A percentile compares a stretch with the other conserved stretches of the same genome.
Evolutionary conservation across 2,888 invertebrate genomes (phyloP).

Genomic region (Amphiduros pacificus): DNA sequence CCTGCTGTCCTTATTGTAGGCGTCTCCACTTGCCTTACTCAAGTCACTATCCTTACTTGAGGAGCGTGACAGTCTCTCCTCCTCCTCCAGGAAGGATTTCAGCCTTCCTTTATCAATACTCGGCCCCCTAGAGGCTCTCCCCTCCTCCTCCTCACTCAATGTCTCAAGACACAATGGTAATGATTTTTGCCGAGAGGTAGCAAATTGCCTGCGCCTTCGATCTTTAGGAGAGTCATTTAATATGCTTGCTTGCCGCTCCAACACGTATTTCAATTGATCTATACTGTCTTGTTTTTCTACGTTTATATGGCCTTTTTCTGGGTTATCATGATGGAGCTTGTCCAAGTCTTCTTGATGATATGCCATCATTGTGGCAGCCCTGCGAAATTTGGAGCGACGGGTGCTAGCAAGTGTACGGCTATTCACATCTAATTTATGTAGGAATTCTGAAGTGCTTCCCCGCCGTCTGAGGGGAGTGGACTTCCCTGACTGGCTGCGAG

Average conservation of each 20-base stretch:
- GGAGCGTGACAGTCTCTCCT: neutral
- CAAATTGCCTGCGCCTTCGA: neutral
- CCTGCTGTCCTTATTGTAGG: neutral
- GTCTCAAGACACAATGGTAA: constrained; percentile 10
- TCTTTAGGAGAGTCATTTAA: neutral
- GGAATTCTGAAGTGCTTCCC: neutral
- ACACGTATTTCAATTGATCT: constrained; percentile 2
- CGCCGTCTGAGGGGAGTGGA: neutral
- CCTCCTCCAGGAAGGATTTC: constrained; percentile 4
- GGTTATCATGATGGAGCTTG: neutral
- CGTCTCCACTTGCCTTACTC: neutral
- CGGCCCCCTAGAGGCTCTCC: neutral
- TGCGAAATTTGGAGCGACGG: neutral
- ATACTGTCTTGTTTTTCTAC: constrained; percentile 1
- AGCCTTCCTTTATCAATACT: constrained; percentile 2
- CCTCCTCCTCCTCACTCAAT: constrained; percentile 15
- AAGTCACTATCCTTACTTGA: constrained; percentile 3
- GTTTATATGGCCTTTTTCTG: neutral
- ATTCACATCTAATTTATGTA: constrained; percentile 2
- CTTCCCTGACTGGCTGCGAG: too few relatives aligned
- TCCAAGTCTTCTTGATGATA: neutral
- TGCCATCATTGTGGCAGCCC: constrained; percentile 6
- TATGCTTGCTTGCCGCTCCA: constrained; percentile 5
- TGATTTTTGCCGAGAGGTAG: neutral
- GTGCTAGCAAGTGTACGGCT: neutral